Conservation (phyloP, 2,797 vertebrate species). For the Clarias platycephalus region DNA sequence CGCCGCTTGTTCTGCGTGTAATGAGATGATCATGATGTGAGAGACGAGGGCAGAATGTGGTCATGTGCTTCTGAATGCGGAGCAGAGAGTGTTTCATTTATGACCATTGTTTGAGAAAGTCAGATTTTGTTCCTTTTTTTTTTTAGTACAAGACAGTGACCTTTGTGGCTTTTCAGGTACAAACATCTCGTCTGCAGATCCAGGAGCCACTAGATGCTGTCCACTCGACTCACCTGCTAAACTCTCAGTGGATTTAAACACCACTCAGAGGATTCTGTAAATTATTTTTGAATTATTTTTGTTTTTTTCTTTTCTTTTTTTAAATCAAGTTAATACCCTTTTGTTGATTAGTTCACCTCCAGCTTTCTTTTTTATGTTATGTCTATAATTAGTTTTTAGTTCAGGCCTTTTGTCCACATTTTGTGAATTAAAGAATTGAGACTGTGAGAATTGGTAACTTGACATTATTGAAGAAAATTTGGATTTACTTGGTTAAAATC, state of each 20-base stretch:
- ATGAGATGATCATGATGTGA: conserved; percentile 60
- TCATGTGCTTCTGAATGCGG: conserved; percentile 34
- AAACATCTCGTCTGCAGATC: neutral
- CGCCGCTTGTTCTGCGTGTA: conserved; percentile 63
- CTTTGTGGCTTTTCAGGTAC: neutral
- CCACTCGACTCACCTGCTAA: neutral
- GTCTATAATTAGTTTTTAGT: no score
- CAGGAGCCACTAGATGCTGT: neutral
- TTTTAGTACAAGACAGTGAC: neutral
- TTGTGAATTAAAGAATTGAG: no score
- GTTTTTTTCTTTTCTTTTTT: no score
- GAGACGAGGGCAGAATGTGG: conserved; percentile 31
- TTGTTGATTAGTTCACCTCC: no score
- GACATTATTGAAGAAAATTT: no score
- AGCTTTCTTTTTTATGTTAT: no score
- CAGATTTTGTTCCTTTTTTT: no score
- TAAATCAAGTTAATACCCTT: no score
- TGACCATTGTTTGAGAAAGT: no score
- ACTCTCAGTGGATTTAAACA: neutral
- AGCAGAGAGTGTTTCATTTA: neutral
- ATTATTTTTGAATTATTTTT: neutral
- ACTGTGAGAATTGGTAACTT: no score
- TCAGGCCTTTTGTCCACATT: no score
- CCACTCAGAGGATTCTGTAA: neutral
- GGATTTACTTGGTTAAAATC: no score